phyloP scores from a whole-genome alignment of 2,113 vertebrate species.

The human region GRCh38 chr1:226585501-226586000 shows the following conservation, averaged over 20 bases:
- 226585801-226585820: neutral
- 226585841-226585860: neutral
- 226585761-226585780: neutral
- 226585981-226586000: too few species aligned
- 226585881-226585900: neutral
- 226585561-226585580: too few species aligned
- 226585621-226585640: too few species aligned
- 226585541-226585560: too few species aligned
- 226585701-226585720: neutral
- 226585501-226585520: neutral
- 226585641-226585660: accelerated
- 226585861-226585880: neutral
- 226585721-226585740: neutral
- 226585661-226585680: accelerated
- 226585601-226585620: accelerated
- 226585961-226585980: neutral
- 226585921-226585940: too few species aligned
- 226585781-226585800: neutral
- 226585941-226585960: neutral
- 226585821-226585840: neutral
- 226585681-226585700: neutral
- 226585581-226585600: neutral
- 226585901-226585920: neutral
- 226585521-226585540: neutral
- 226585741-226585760: neutral